Conservation (phyloP, 2,888 invertebrate genomes). For the Drosophila aldrichi region DNA sequence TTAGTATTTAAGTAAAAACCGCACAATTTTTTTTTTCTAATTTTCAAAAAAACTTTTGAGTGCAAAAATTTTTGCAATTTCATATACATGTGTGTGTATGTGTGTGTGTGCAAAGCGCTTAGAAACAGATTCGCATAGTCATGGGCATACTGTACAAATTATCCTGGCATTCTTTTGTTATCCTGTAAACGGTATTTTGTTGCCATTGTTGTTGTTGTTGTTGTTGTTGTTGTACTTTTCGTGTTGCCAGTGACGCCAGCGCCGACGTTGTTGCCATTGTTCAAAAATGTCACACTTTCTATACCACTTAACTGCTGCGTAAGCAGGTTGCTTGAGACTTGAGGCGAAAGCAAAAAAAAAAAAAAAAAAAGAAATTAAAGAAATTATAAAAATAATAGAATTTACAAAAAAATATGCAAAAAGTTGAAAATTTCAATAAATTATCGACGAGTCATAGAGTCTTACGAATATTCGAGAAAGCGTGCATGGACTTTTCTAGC, state of each 20-base stretch:
- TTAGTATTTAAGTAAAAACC: no score
- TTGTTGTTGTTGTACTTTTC: conserved; percentile 43
- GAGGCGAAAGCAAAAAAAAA: not conserved
- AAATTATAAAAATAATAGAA: no score
- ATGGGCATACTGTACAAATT: conserved; percentile 41
- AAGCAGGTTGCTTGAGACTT: conserved; percentile 1
- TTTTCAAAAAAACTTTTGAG: not conserved
- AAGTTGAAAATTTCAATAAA: no score
- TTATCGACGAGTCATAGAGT: not conserved
- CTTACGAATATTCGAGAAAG: not conserved
- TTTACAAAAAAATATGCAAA: not conserved
- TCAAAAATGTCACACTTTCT: conserved; percentile 30
- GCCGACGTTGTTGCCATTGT: conserved; percentile 30
- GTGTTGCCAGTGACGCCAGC: conserved; percentile 31
- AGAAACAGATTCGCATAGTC: conserved; percentile 10
- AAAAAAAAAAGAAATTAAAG: not conserved
- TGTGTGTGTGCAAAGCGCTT: not conserved
- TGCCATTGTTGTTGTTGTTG: conserved; percentile 9
- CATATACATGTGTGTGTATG: not conserved
- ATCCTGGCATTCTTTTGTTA: conserved; percentile 55
- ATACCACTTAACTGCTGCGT: conserved; percentile 18
- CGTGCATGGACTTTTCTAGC: no score
- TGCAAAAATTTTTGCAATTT: not conserved
- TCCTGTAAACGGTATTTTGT: conserved; percentile 48
- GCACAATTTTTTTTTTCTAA: not conserved